Evolutionary conservation across 2,113 vertebrate species (phyloP).

Genomic region (Origma solitaria): DNA sequence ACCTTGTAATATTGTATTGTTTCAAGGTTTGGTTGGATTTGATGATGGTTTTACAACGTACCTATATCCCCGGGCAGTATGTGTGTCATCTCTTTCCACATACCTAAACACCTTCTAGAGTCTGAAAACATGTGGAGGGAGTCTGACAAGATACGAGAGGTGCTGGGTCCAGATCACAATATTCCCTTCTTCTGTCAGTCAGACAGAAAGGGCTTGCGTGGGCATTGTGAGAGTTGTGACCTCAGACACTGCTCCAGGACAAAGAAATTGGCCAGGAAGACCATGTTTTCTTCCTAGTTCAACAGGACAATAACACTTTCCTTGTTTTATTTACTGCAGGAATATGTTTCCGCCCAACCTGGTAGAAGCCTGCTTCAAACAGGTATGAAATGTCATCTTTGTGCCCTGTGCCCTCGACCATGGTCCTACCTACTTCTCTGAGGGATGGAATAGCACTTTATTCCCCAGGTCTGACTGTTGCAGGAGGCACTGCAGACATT

Average conservation of each 20-base stretch:
- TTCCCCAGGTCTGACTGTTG: neutral
- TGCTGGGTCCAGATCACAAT: neutral
- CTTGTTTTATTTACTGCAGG: slow-evolving; percentile 71
- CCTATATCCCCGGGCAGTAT: neutral
- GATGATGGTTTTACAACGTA: neutral
- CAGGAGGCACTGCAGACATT: neutral
- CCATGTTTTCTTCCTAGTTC: neutral
- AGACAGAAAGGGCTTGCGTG: neutral
- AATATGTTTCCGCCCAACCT: slow-evolving; percentile 98
- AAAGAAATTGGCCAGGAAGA: neutral
- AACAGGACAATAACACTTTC: neutral
- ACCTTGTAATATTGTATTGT: neutral
- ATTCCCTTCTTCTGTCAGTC: neutral
- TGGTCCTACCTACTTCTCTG: neutral
- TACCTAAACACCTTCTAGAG: neutral
- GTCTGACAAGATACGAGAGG: neutral
- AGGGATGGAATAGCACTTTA: neutral
- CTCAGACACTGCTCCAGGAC: neutral
- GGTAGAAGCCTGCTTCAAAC: slow-evolving; percentile 96
- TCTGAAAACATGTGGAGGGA: neutral
- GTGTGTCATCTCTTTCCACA: neutral
- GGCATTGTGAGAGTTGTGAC: neutral
- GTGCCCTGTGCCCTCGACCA: neutral
- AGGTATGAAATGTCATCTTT: slow-evolving; percentile 75
- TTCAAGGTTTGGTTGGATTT: neutral